These are phyloP conservation scores for Sphecodes monilicornis DNA, from an alignment of 2,888 invertebrate genomes.

Conservation along the genomic window DNA sequence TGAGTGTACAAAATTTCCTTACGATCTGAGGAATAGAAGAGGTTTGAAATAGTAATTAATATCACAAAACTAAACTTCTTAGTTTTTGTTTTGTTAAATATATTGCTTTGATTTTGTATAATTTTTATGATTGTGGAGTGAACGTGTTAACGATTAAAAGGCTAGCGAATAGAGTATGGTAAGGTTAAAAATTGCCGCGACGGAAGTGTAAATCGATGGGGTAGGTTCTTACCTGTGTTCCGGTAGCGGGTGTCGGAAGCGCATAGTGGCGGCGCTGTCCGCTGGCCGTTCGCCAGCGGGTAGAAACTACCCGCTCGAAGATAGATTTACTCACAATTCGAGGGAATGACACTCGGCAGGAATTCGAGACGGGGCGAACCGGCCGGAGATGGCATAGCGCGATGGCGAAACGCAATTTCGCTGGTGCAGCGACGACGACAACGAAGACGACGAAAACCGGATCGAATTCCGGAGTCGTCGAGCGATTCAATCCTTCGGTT, in stretches of 20 bases:
- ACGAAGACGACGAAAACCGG: not conserved
- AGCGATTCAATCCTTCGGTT: not conserved
- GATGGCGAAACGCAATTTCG: constrained; percentile 33
- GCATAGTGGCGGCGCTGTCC: constrained; percentile 42
- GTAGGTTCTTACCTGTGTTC: constrained; percentile 35
- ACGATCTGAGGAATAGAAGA: no score
- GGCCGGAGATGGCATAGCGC: not conserved
- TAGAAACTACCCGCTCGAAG: constrained; percentile 26
- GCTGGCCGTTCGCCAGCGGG: constrained; percentile 52
- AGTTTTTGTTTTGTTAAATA: no score
- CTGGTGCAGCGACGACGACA: not conserved
- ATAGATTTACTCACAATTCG: constrained; percentile 42
- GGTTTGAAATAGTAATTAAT: no score
- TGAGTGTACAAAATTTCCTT: no score
- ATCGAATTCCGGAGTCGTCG: constrained; percentile 16
- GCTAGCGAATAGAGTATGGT: no score
- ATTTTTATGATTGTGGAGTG: no score
- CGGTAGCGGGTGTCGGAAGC: constrained; percentile 50
- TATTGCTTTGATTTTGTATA: no score
- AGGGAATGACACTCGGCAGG: not conserved
- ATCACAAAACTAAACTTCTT: no score
- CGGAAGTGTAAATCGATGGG: constrained; percentile 26
- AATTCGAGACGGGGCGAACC: constrained; percentile 23
- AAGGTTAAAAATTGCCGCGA: not conserved
- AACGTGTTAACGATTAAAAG: no score